Evolutionary conservation across 2,888 invertebrate genomes (phyloP).

Genomic region (Sabellastarte sp.): DNA sequence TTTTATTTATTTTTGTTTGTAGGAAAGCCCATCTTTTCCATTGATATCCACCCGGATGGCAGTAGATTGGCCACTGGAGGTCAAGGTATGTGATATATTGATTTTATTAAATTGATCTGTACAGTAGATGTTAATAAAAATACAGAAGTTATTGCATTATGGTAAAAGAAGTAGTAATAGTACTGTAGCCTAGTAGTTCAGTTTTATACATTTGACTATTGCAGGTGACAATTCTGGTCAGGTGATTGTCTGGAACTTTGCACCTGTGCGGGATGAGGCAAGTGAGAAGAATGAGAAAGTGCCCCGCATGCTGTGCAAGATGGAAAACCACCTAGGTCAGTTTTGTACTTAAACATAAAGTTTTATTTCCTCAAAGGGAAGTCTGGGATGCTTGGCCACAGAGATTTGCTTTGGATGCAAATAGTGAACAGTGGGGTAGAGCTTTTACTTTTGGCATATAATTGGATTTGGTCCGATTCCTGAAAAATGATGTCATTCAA

Average conservation of each 20-base stretch:
- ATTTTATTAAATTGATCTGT: background rate
- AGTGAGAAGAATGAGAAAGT: constrained; percentile 68
- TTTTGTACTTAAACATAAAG: background rate
- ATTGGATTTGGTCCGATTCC: no score
- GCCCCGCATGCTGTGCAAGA: constrained; percentile 91
- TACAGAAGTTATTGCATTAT: no score
- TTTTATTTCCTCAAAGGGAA: no score
- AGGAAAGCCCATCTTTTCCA: constrained; percentile 79
- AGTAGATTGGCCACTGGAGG: constrained; percentile 83
- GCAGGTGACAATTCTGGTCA: constrained; percentile 70
- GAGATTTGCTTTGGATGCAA: no score
- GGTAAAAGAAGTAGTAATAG: no score
- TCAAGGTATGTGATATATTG: constrained; percentile 59
- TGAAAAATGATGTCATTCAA: no score
- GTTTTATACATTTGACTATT: no score
- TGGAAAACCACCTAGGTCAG: constrained; percentile 91
- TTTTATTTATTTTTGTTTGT: constrained; percentile 23
- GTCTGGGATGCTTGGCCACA: no score
- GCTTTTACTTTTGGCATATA: no score
- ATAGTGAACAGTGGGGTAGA: no score
- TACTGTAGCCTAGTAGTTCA: no score
- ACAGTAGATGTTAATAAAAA: no score
- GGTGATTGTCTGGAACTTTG: constrained; percentile 93
- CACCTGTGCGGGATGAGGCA: constrained; percentile 79
- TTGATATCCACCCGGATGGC: constrained; percentile 96